These are phyloP conservation scores for Telmatochromis brachygnathus DNA, from an alignment of 2,113 vertebrate genomes.

Conservation along the genomic window DNA sequence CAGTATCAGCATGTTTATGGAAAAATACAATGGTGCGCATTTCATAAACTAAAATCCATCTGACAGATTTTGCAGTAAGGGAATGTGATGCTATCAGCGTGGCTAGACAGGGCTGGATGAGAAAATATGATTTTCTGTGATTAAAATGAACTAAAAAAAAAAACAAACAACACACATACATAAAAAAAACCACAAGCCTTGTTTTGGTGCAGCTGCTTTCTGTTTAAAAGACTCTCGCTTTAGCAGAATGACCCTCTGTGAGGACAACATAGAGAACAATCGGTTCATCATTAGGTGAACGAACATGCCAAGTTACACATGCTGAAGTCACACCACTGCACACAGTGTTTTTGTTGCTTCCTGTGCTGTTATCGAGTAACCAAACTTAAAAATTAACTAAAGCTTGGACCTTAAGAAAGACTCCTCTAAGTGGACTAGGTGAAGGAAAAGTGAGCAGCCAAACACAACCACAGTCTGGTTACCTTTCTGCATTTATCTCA, in stretches of 20 bases:
- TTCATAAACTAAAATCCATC: neutral
- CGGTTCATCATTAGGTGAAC: neutral
- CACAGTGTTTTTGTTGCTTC: neutral
- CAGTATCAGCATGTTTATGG: neutral
- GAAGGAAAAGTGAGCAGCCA: conserved; percentile 16
- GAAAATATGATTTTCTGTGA: neutral
- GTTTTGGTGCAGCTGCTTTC: neutral
- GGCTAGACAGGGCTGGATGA: neutral
- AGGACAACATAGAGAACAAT: neutral
- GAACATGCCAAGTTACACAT: conserved; percentile 27
- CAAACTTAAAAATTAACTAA: neutral
- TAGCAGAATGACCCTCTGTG: neutral
- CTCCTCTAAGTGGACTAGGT: neutral
- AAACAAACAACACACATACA: neutral
- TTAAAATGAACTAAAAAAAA: neutral
- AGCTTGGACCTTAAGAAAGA: neutral
- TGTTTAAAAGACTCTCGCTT: neutral
- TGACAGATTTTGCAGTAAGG: neutral
- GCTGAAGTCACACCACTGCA: conserved; percentile 32
- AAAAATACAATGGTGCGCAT: neutral
- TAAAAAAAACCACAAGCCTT: neutral
- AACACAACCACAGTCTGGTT: conserved; percentile 47
- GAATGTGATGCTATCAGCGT: neutral
- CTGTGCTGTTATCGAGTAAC: neutral
- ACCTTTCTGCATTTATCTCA: conserved; percentile 73